A percentile compares a stretch with the other conserved stretches of the same genome.
Conservation (phyloP, 2,888 invertebrate species). For the Eupithecia tripunctaria region DNA sequence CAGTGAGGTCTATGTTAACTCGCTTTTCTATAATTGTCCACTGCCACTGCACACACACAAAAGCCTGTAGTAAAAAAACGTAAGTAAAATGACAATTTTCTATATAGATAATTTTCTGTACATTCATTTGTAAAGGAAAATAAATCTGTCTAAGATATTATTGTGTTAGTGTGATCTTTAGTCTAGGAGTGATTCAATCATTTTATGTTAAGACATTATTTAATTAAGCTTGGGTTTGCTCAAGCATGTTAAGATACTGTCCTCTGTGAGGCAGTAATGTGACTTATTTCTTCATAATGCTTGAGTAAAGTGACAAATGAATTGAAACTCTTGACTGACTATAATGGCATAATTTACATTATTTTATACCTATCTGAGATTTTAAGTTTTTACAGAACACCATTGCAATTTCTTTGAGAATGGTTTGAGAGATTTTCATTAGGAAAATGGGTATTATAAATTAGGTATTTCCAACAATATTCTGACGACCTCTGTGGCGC, state of each 20-base stretch:
- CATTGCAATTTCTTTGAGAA: constrained; percentile 21
- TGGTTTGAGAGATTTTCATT: background rate
- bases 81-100: background rate
- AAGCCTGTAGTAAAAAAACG: background rate
- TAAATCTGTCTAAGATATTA: background rate
- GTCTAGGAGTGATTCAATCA: constrained; percentile 15
- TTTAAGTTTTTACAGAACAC: constrained; percentile 27
- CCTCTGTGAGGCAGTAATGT: background rate
- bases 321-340: constrained; percentile 27
- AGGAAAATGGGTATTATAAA: too few relatives aligned
- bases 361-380: constrained; percentile 28
- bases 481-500: too few relatives aligned
- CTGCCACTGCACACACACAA: too few relatives aligned
- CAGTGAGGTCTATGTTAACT: too few relatives aligned
- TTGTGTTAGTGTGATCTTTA: constrained; percentile 9
- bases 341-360: constrained; percentile 27
- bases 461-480: too few relatives aligned
- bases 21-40: background rate
- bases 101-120: background rate
- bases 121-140: background rate
- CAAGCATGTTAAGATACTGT: constrained; percentile 12
- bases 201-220: background rate
- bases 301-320: constrained; percentile 18
- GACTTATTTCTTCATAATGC: constrained; percentile 1
- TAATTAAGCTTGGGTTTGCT: constrained; percentile 6